These are phyloP conservation scores for Diacarnus erythraeanus DNA, from an alignment of 37 sponge, comb jelly and placozoan genomes.

Conservation along the genomic window DNA sequence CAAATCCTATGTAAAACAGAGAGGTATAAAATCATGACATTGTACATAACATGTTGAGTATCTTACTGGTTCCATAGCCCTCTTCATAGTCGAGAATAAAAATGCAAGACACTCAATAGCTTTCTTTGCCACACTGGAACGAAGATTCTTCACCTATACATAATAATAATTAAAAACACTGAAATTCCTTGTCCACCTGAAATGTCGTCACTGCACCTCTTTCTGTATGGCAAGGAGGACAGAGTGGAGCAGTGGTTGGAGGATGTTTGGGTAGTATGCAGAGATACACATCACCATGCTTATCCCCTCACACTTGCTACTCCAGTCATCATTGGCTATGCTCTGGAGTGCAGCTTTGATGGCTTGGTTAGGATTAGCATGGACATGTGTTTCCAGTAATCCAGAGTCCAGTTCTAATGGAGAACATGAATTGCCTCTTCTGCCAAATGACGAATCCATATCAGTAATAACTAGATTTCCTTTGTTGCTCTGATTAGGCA, in stretches of 20 bases:
- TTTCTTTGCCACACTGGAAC: constrained; percentile 78
- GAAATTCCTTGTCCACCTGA: no score
- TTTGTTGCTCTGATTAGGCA: not conserved
- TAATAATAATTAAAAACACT: not conserved
- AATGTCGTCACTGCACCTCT: constrained; percentile 72
- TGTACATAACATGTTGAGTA: not conserved
- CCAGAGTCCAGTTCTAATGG: not conserved
- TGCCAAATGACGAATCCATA: not conserved
- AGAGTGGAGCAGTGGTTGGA: constrained; percentile 62
- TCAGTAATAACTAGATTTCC: not conserved
- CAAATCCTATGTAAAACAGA: constrained; percentile 36
- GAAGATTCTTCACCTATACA: constrained; percentile 84
- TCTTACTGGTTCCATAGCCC: constrained; percentile 69
- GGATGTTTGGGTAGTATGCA: constrained; percentile 43
- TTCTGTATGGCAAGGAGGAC: constrained; percentile 56
- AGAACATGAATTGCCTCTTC: not conserved
- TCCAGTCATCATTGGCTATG: constrained; percentile 65
- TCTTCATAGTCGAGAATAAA: constrained; percentile 59
- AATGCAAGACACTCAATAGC: constrained; percentile 81
- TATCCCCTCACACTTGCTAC: constrained; percentile 68
- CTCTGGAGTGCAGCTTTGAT: constrained; percentile 40
- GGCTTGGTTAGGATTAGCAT: constrained; percentile 55
- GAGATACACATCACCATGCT: constrained; percentile 49
- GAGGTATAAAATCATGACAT: not conserved
- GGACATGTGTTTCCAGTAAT: constrained; percentile 29